Evolutionary conservation across 2,797 vertebrate species (phyloP).

Genomic region (Alosa sapidissima): DNA sequence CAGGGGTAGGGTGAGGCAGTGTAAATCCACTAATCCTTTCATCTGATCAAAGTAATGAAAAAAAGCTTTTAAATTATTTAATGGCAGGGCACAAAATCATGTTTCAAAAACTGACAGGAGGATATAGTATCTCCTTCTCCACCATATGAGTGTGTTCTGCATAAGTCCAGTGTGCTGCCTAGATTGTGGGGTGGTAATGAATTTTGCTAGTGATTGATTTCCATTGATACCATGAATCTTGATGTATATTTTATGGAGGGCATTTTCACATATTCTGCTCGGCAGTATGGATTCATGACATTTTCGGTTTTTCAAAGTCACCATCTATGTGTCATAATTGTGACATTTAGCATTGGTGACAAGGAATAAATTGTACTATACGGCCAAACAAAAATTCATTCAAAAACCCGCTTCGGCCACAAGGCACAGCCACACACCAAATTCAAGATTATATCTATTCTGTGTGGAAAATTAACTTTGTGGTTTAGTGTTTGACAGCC

Average conservation of each 20-base stretch:
- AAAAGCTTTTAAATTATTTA: slow-evolving; percentile 76
- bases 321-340: not conserved
- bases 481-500: not conserved
- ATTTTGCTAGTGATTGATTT: slow-evolving; percentile 2
- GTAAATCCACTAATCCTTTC: slow-evolving; percentile 76
- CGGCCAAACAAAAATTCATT: not conserved
- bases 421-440: not conserved
- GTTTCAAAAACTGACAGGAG: slow-evolving; percentile 45
- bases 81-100: slow-evolving; percentile 57
- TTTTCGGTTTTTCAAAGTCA: not conserved
- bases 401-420: not conserved
- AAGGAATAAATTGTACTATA: not conserved
- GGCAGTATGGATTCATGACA: not conserved
- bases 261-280: not conserved
- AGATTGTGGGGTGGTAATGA: not conserved
- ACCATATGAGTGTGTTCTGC: not conserved
- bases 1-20: slow-evolving; percentile 47
- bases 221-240: not conserved
- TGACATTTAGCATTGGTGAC: slow-evolving; percentile 6
- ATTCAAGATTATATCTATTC: not conserved
- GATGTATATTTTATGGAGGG: slow-evolving; percentile 4
- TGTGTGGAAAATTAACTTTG: not conserved
- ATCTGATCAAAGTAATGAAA: slow-evolving; percentile 74
- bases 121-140: slow-evolving; percentile 31
- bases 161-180: not conserved